Evolutionary conservation across 92 coral and sea anemone genomes (phyloP).

Genomic region (Bergia puertoricense): DNA sequence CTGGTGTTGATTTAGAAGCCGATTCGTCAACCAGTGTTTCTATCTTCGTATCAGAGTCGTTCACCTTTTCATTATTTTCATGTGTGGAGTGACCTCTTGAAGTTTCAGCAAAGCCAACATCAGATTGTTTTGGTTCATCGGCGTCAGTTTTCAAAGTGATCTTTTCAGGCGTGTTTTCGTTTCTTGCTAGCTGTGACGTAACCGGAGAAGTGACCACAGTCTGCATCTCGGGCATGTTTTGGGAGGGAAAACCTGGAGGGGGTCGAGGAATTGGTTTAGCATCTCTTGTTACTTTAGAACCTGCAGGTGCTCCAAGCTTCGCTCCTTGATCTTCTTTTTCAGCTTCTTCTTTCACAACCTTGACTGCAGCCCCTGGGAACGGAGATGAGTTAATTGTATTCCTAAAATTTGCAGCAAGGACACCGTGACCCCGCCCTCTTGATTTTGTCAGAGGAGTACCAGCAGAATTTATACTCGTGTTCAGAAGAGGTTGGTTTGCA

Average conservation of each 20-base stretch:
- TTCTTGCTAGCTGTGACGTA: background rate
- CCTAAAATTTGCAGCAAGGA: conserved; percentile 9
- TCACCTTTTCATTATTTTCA: background rate
- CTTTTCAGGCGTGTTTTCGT: background rate
- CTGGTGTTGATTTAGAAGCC: background rate
- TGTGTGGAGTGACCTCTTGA: background rate
- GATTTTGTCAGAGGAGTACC: background rate
- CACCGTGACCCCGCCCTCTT: conserved; percentile 33
- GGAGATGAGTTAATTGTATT: background rate
- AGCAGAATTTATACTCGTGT: background rate
- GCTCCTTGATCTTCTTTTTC: background rate
- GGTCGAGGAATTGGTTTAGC: background rate
- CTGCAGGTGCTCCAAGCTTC: background rate
- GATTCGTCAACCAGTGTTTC: background rate
- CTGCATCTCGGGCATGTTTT: background rate
- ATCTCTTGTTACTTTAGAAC: too few species aligned
- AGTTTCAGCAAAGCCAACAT: background rate
- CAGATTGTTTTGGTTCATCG: background rate
- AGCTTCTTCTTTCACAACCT: background rate
- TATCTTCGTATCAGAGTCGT: background rate
- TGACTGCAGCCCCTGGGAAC: conserved; percentile 4
- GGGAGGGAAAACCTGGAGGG: background rate
- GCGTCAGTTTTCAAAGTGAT: background rate
- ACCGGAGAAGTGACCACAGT: background rate
- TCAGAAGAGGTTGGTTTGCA: background rate